Evolutionary conservation across 2,888 invertebrate species (phyloP).

Genomic region (Dascillus cervinus): DNA sequence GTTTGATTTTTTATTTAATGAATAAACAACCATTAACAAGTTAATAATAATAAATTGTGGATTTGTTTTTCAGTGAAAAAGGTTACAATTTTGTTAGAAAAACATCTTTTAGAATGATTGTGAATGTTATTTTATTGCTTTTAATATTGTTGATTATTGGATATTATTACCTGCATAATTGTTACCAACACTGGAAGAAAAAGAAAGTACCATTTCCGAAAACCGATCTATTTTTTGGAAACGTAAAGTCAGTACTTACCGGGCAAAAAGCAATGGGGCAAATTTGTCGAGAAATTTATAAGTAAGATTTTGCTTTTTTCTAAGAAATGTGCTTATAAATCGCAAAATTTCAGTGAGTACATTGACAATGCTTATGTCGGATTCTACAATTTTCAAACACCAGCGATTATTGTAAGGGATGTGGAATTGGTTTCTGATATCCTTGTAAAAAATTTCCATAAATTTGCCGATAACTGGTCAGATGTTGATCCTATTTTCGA

Average conservation of each 20-base stretch:
- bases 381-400: conserved; percentile 25
- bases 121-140: too few relatives aligned
- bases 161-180: too few relatives aligned
- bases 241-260: conserved; percentile 22
- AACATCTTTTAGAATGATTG: too few relatives aligned
- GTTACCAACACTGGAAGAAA: conserved; percentile 40
- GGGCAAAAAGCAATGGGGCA: conserved; percentile 29
- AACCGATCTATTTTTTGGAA: conserved; percentile 36
- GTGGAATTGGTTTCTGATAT: conserved; percentile 30
- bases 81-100: too few relatives aligned
- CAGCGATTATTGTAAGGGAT: conserved; percentile 28
- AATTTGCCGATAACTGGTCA: conserved; percentile 24
- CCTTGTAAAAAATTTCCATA: conserved; percentile 31
- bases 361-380: conserved; percentile 29
- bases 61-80: too few relatives aligned
- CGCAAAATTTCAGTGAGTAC: conserved; percentile 3
- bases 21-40: too few relatives aligned
- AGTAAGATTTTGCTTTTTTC: too few relatives aligned
- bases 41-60: too few relatives aligned
- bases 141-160: too few relatives aligned
- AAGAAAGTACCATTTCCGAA: conserved; percentile 34
- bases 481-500: conserved; percentile 36
- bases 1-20: too few relatives aligned
- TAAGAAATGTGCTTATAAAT: too few relatives aligned
- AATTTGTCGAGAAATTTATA: conserved; percentile 38